Conservation (phyloP, 2,113 vertebrate genomes). For the Taxidea taxus region DNA sequence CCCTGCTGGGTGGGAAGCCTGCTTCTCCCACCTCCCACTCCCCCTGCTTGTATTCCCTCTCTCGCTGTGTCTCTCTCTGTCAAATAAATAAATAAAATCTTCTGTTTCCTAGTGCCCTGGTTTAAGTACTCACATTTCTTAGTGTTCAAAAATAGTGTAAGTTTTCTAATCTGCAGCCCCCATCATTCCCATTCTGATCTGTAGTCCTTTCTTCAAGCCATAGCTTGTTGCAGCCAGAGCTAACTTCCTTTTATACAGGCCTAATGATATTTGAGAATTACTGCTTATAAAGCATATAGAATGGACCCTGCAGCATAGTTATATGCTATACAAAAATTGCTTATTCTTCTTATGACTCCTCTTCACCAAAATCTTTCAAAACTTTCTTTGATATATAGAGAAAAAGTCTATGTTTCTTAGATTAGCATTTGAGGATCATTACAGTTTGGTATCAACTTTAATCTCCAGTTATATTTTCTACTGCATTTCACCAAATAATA, state of each 20-base stretch:
- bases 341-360: background rate
- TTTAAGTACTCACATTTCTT: background rate
- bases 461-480: background rate
- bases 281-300: background rate
- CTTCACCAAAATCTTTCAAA: background rate
- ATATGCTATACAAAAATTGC: background rate
- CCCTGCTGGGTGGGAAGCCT: no score
- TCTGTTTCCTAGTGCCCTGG: background rate
- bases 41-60: no score
- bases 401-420: background rate
- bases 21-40: no score
- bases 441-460: background rate
- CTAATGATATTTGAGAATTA: background rate
- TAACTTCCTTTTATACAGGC: background rate
- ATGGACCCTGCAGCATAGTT: background rate
- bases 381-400: background rate
- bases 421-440: background rate
- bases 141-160: background rate
- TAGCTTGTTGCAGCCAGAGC: background rate
- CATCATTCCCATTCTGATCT: background rate
- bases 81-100: no score
- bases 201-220: background rate
- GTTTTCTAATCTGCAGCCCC: background rate
- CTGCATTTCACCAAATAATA: background rate
- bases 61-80: no score